Evolutionary conservation across 2,888 invertebrate genomes (phyloP).

Genomic region (Nephrotoma flavescens): DNA sequence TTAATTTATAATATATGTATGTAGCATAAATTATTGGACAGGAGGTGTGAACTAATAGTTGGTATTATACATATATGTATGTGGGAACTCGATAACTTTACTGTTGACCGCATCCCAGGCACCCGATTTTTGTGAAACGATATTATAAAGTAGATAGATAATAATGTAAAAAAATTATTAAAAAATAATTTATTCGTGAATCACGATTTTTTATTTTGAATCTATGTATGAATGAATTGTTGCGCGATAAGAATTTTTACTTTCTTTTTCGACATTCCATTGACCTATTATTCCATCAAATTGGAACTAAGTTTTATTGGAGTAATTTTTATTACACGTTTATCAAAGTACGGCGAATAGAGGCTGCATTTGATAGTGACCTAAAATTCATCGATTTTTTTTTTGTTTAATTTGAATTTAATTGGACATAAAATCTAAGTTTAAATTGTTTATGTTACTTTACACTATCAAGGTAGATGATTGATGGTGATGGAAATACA

Average conservation of each 20-base stretch:
- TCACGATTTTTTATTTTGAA: background rate
- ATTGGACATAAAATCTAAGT: background rate
- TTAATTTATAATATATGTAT: background rate
- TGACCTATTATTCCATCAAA: background rate
- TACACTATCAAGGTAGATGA: background rate
- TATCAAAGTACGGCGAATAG: background rate
- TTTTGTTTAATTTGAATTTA: background rate
- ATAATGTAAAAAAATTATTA: background rate
- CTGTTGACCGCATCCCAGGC: background rate
- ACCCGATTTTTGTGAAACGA: background rate
- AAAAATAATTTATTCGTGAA: background rate
- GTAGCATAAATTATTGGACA: background rate
- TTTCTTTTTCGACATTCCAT: background rate
- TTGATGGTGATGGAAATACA: background rate
- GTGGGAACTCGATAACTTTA: background rate
- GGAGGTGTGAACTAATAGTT: background rate
- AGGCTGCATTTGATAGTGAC: background rate
- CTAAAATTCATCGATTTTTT: background rate
- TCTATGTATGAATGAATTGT: background rate
- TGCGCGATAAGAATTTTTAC: background rate
- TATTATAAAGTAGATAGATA: background rate
- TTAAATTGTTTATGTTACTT: background rate
- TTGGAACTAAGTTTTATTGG: background rate
- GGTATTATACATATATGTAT: too few relatives aligned
- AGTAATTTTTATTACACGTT: background rate